Evolutionary conservation across 2,113 vertebrate species (phyloP), one percentile per base, ranked within the genome.

Genomic region (Pseudorhombus dupliciocellatus): DNA sequence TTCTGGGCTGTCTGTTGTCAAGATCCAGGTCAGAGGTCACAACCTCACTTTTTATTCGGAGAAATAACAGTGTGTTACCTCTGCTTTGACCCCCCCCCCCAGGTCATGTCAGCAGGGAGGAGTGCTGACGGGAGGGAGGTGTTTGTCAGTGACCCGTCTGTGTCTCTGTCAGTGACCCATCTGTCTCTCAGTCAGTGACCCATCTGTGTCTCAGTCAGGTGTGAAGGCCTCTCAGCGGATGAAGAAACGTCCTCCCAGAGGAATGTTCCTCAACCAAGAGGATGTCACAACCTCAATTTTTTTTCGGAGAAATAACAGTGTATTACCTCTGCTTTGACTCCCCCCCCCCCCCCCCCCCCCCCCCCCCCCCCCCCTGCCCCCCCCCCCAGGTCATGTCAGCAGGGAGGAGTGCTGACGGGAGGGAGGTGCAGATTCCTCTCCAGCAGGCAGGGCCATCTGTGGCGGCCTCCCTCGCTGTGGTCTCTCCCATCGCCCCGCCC

Each of bases 221-320:
- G 81, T 96, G 31, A 96, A 97, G 86, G 96, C 95, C 20, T 90
- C 91, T 9, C 92, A 93, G 77, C 90, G 97, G 68, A 92, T 96
- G 0, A 98, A 97, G 87, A 95, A 96, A 87, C 96, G 97, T 90
- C 97, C 97, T 61, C 97, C 97, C 0, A 96, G 95, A 89, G 97
- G 97, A 67, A 99, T 99, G 97, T 97, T 98, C 66, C 92, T 99
- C 51, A 96, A 91, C 37, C 95, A 97, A 66, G 93, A 95, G 69
- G 97, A 98, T 0, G 95, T 98, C 9, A n/a, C 34, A 37, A 5
- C 12, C 10, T 40, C 7, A 12, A 8, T 40, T 10, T 40, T 4
- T 40, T 40, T 40, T 40, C 26, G 5, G 26, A 2, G 26, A 28
- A 28, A 3, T 28, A 2, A 3, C 26, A 5, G 5, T 28, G 26